Base-by-base conservation (phyloP, 2,888 invertebrate species). In the Dryobota labecula region DNA sequence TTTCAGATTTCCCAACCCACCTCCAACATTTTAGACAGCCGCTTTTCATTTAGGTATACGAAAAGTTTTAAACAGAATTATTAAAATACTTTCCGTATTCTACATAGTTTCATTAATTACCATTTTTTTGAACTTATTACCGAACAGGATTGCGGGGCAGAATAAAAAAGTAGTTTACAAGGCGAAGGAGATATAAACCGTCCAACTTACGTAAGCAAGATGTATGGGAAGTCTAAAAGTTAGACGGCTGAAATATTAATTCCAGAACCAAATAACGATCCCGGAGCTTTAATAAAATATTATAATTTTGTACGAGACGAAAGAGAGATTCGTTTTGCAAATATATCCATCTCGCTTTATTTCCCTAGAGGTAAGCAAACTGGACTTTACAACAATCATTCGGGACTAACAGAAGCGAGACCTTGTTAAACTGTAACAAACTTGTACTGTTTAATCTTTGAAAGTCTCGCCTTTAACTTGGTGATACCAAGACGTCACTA, bases 331-430 rank as follows among this genome's bases (percentile, higher is more conserved):
- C 87, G 83, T 80, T 82, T 85, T 81, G 87, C 82, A 90, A 91
- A 91, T 91, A 90, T 89, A 90, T 91, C 89, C 90, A 88, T 91
- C 89, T 88, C 87, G 58, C 67, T 88, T 91, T 91, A 93, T 93
- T 93, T 93, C 92, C 92, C 92, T 47, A n/a, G 91, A 84, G 93
- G 86, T 86, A 75, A 73, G 84, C 67, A 78, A 88, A 91, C 90
- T 89, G 90, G 91, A 92, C 92, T 90, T 87, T 89, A 85, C 88
- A 91, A 89, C 90, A 90, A 92, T 91, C 90, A 90, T 92, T 90
- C 86, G 88, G 87, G 88, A 90, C 89, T 87, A 89, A 89, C 87
- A 90, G 87, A 87, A 84, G 85, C 83, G 84, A 86, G 90, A 90
- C 86, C 89, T 90, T 88, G 90, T 90, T 91, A 91, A 91, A 87